A percentile compares a stretch with the other conserved stretches of the same genome.
Conservation (phyloP, 2,888 invertebrate species). For the Ornithoptera alexandrae region DNA sequence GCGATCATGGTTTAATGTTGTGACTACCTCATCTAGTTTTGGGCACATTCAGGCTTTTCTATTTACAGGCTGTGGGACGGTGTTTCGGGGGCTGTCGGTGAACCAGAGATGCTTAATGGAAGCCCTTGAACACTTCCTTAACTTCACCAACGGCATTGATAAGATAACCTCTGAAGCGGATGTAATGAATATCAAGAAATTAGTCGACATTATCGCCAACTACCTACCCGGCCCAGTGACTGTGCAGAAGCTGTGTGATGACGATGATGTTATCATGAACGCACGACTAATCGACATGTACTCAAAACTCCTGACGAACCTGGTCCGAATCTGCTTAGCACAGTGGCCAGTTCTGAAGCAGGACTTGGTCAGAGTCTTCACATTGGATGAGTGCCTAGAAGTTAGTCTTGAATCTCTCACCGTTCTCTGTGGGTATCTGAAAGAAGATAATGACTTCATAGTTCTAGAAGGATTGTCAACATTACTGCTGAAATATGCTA, state of each 20-base stretch:
- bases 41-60: constrained; percentile 75
- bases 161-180: constrained; percentile 56
- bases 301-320: constrained; percentile 68
- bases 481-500: constrained; percentile 72
- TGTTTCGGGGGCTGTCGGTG: constrained; percentile 3
- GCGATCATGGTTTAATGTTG: constrained; percentile 27
- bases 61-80: constrained; percentile 50
- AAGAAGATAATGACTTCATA: constrained; percentile 51
- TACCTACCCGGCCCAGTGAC: constrained; percentile 81
- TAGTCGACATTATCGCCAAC: constrained; percentile 37
- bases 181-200: constrained; percentile 42
- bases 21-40: constrained; percentile 53
- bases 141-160: constrained; percentile 49
- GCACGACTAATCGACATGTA: constrained; percentile 68
- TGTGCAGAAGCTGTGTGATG: constrained; percentile 81
- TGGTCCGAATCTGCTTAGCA: constrained; percentile 73
- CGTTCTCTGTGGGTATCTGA: constrained; percentile 70
- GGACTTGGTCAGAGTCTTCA: constrained; percentile 66
- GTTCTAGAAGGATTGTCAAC: constrained; percentile 57
- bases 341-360: constrained; percentile 74
- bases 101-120: constrained; percentile 40
- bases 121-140: constrained; percentile 51
- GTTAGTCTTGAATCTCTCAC: constrained; percentile 72
- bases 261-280: constrained; percentile 62
- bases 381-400: constrained; percentile 75